Base-by-base conservation (phyloP, 2,797 vertebrate species). In the Scolopax rusticola region DNA sequence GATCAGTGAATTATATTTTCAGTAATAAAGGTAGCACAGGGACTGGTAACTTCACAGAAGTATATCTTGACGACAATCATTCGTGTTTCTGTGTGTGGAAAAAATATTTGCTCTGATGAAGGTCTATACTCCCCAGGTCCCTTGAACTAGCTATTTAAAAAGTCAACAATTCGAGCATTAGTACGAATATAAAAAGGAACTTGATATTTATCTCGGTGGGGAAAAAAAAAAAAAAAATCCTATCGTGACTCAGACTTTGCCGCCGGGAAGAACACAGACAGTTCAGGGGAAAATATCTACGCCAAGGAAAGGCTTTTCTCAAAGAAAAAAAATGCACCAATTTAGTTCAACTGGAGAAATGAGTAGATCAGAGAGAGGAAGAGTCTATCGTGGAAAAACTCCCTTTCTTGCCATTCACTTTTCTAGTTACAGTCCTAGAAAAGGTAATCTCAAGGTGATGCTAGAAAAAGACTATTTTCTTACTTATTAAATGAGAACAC, bases 21-120 rank as follows among this genome's bases (percentile, higher is more conserved):
- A 32, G 27, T 23, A 8, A 56, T 24, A 11, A 11, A 65, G 18
- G 51, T 8, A 59, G 68, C 17, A 74, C 12, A 77, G 3, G 15
- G 45, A 65, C 56, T 3, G 41, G 8, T 25, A 56, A 60, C 38
- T 53, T 77, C 28, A 47, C 2, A 20, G 1, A 80, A 69, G 33
- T 7, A 0, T 12, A 40, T 13, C 5, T 41, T 28, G 43, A 38
- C 32, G 3, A 60, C 8, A 25, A 0, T 14, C 23, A 65, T 1
- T 1, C 0, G 4, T 28, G 5, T 36, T 65, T 51, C 16, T 27
- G 1, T 5, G 13, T 15, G 21, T 6, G 24, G 5, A 3, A 50
- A 77, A 69, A 38, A 16, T 12, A 73, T 2, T 8, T 47, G 11
- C 47, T 61, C 33, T 54, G 25, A 38, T 23, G 50, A 77, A 77